Conservation (phyloP, 2,888 invertebrate species). For the Incurvaria masculella region DNA sequence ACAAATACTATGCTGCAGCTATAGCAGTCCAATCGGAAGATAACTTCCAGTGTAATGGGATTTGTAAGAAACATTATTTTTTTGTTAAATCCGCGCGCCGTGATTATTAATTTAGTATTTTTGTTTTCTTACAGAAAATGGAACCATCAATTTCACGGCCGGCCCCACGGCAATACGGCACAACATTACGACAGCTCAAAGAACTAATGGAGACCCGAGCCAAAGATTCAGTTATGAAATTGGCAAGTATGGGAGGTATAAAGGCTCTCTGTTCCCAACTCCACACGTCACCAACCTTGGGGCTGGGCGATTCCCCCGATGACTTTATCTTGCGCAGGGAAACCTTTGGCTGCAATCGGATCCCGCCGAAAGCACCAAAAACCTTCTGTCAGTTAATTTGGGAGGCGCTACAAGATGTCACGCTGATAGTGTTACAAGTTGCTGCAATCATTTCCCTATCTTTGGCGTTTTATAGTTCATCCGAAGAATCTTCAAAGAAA, state of each 20-base stretch:
- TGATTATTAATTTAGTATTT: no score
- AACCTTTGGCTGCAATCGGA: constrained; percentile 58
- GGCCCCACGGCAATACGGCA: constrained; percentile 67
- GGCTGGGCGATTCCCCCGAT: constrained; percentile 40
- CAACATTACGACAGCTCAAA: constrained; percentile 53
- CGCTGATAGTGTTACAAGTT: constrained; percentile 59
- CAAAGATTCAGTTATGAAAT: constrained; percentile 48
- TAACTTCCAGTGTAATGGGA: no score
- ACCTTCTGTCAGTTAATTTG: constrained; percentile 58
- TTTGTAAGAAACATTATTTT: no score
- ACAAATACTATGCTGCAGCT: no score
- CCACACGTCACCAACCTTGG: constrained; percentile 56
- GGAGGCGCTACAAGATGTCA: constrained; percentile 64
- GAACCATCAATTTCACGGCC: constrained; percentile 80
- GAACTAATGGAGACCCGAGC: constrained; percentile 60
- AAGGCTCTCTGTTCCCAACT: constrained; percentile 54
- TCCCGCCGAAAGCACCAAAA: constrained; percentile 62
- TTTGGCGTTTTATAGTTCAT: constrained; percentile 34
- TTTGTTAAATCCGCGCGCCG: no score
- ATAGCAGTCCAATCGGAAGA: no score
- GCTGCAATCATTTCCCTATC: constrained; percentile 60
- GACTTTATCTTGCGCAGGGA: constrained; percentile 48
- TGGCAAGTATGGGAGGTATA: constrained; percentile 47
- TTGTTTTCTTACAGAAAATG: constrained; percentile 35
- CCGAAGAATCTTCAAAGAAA: constrained; percentile 21